A percentile compares a stretch with the other conserved stretches of the same genome.
These are phyloP conservation scores for Propithecus coquereli DNA, from an alignment of 2,113 vertebrate genomes.

Conservation along the genomic window DNA sequence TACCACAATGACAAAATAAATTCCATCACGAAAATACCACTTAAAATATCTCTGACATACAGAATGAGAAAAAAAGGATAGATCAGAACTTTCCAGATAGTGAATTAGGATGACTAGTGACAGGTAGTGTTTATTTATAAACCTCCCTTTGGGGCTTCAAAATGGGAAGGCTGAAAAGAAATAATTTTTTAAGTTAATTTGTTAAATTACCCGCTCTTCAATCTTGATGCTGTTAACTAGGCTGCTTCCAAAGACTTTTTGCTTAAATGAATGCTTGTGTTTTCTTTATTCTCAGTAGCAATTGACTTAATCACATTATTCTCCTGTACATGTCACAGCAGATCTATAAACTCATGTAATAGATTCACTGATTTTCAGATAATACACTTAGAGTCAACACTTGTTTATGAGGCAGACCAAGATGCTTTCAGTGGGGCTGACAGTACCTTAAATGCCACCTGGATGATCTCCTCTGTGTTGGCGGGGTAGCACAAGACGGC, in stretches of 20 bases:
- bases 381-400: constrained; percentile 76
- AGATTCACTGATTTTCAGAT: constrained; percentile 66
- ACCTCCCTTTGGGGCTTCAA: neutral
- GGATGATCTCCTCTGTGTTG: constrained; percentile 95
- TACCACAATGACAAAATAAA: neutral
- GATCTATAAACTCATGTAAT: constrained; percentile 70
- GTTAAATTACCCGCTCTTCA: constrained; percentile 70
- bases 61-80: neutral
- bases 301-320: constrained; percentile 78
- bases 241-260: constrained; percentile 56
- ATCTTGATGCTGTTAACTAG: neutral
- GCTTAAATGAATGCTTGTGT: constrained; percentile 52
- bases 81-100: neutral
- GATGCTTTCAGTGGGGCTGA: constrained; percentile 58
- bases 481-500: constrained; percentile 94
- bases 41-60: neutral
- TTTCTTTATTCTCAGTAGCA: constrained; percentile 71
- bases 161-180: constrained; percentile 44
- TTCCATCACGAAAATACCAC: neutral
- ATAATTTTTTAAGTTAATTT: constrained; percentile 71
- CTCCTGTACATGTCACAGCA: constrained; percentile 68
- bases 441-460: constrained; percentile 93
- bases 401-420: constrained; percentile 65
- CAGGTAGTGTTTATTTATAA: constrained; percentile 28
- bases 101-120: neutral